Conservation (phyloP, 1,140 invertebrate genomes). For the Lordiphosa clarofinis region DNA sequence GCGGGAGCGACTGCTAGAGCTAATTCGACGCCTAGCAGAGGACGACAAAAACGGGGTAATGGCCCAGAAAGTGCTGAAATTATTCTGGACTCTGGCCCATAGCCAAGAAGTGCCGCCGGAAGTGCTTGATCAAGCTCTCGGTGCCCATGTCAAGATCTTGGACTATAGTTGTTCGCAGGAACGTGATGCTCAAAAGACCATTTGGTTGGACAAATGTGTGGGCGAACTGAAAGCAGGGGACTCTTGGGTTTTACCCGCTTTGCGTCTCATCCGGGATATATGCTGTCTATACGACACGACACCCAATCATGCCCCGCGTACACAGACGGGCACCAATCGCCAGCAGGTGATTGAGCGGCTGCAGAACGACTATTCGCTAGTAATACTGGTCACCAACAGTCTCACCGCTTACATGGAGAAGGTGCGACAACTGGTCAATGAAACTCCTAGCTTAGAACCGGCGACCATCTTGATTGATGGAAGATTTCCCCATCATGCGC, state of each 20-base stretch:
- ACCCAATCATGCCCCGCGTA: conserved; percentile 85
- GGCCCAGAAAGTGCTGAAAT: conserved; percentile 98
- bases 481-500: conserved; percentile 93
- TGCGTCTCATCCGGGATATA: conserved; percentile 98
- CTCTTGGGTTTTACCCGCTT: conserved; percentile 93
- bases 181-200: conserved; percentile 96
- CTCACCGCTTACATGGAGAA: conserved; percentile 95
- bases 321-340: conserved; percentile 85
- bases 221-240: conserved; percentile 94
- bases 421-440: conserved; percentile 86
- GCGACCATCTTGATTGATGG: conserved; percentile 91
- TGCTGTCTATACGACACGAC: conserved; percentile 94
- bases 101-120: conserved; percentile 97
- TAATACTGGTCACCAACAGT: conserved; percentile 96
- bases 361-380: conserved; percentile 94
- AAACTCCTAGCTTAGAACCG: conserved; percentile 89
- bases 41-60: conserved; percentile 99
- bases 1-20: conserved; percentile 95
- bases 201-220: conserved; percentile 97
- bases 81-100: conserved; percentile 98
- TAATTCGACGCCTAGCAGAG: conserved; percentile 96
- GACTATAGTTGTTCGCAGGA: conserved; percentile 99
- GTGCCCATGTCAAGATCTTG: conserved; percentile 97
- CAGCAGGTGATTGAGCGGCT: conserved; percentile 93
- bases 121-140: conserved; percentile 97